Percentiles rank a stretch among this genome's conserved stretches.
These are phyloP conservation scores for Tenthredo mesomela DNA, from an alignment of 2,888 invertebrate species.

Conservation along the genomic window DNA sequence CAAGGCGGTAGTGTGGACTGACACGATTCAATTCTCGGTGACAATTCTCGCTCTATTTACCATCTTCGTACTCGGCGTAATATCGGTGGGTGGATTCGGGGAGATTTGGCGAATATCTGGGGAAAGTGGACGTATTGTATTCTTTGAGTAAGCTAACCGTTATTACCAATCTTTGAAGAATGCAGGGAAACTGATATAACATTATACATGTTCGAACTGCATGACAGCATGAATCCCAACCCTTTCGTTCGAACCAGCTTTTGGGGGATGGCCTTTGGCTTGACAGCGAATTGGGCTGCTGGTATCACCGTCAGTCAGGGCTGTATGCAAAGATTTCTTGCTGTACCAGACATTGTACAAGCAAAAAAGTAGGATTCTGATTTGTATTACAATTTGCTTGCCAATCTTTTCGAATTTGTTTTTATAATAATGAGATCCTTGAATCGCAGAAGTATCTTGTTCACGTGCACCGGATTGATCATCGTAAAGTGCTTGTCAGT, in stretches of 20 bases:
- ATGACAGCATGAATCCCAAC: conserved; percentile 82
- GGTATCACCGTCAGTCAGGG: conserved; percentile 81
- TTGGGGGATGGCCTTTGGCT: conserved; percentile 81
- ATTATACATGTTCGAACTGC: background rate
- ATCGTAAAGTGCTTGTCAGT: conserved; percentile 81
- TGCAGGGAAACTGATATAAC: background rate
- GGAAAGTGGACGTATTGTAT: conserved; percentile 80
- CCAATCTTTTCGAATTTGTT: background rate
- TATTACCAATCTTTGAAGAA: background rate
- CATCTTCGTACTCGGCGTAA: conserved; percentile 81
- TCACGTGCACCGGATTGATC: conserved; percentile 79
- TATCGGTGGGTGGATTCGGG: conserved; percentile 80
- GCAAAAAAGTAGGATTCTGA: conserved; percentile 77
- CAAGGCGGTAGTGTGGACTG: conserved; percentile 85
- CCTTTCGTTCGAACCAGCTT: conserved; percentile 82
- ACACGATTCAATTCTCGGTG: conserved; percentile 81
- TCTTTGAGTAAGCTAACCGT: conserved; percentile 81
- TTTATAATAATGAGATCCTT: background rate
- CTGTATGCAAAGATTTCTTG: conserved; percentile 82
- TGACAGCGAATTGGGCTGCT: conserved; percentile 81
- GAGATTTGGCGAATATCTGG: conserved; percentile 81
- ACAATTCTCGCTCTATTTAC: conserved; percentile 80
- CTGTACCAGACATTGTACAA: conserved; percentile 81
- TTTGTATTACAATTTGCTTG: background rate
- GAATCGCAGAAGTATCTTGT: conserved; percentile 70